Evolutionary conservation across 2,888 invertebrate species (phyloP).

Genomic region (Phortica magna): DNA sequence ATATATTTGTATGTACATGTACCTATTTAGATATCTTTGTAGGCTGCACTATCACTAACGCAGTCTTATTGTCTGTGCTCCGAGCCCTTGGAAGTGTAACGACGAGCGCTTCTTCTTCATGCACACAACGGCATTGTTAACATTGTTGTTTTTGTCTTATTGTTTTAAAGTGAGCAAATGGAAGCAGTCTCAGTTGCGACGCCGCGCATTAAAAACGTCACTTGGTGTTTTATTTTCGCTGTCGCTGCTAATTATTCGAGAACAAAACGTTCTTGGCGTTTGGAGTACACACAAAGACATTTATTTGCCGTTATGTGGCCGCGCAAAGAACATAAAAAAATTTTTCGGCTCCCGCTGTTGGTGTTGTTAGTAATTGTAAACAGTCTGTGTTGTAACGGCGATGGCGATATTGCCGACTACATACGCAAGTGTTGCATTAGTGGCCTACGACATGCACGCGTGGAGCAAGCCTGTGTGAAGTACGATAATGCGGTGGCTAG

Average conservation of each 20-base stretch:
- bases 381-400: background rate
- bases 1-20: background rate
- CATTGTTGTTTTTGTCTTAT: background rate
- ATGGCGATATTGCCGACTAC: constrained; percentile 51
- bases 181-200: too few species aligned
- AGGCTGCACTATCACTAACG: constrained; percentile 18
- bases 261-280: too few species aligned
- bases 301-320: background rate
- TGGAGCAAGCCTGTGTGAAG: constrained; percentile 78
- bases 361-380: constrained; percentile 8
- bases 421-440: constrained; percentile 79
- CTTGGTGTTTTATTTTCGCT: too few species aligned
- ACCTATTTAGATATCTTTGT: constrained; percentile 14
- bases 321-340: background rate
- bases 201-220: too few species aligned
- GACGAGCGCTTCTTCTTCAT: background rate
- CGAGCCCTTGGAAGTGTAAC: background rate
- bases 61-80: constrained; percentile 12
- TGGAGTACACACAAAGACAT: too few species aligned
- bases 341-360: background rate
- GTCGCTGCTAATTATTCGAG: too few species aligned
- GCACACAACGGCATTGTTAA: background rate
- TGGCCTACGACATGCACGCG: constrained; percentile 79
- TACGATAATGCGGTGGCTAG: constrained; percentile 80
- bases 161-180: too few species aligned